phyloP scores from a whole-genome alignment of 2,113 vertebrate genomes.

The Lanius collurio region DNA sequence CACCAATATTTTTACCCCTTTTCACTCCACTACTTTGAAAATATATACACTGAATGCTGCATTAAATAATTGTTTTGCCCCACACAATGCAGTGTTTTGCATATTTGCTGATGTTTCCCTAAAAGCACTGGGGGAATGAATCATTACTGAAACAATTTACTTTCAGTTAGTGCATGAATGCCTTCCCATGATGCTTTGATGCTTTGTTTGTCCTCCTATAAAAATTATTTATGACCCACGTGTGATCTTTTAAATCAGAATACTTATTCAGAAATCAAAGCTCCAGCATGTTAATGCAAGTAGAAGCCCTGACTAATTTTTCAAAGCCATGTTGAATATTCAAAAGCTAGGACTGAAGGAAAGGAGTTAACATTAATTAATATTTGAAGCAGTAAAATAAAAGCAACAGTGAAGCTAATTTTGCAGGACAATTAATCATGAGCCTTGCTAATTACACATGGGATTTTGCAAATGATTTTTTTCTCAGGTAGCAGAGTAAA shows the following conservation, averaged over 20 bases:
- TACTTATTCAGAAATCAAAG: slow-evolving; percentile 88
- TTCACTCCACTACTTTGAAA: slow-evolving; percentile 50
- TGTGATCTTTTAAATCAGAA: slow-evolving; percentile 87
- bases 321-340: slow-evolving; percentile 95
- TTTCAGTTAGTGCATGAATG: slow-evolving; percentile 85
- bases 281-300: slow-evolving; percentile 82
- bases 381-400: slow-evolving; percentile 99
- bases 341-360: slow-evolving; percentile 89
- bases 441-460: slow-evolving; percentile 98
- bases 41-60: slow-evolving; percentile 29
- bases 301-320: slow-evolving; percentile 85
- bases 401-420: slow-evolving; percentile 99
- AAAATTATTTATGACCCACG: slow-evolving; percentile 94
- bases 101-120: slow-evolving; percentile 84
- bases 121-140: slow-evolving; percentile 81
- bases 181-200: slow-evolving; percentile 84
- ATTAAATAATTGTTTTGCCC: slow-evolving; percentile 64
- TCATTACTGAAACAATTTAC: slow-evolving; percentile 92
- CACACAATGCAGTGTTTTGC: slow-evolving; percentile 75
- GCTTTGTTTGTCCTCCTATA: slow-evolving; percentile 88
- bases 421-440: slow-evolving; percentile 99
- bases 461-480: slow-evolving; percentile 99
- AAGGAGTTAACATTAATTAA: slow-evolving; percentile 99
- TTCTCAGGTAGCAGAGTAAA: slow-evolving; percentile 93
- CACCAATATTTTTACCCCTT: background rate